Evolutionary conservation across 2,797 vertebrate species (phyloP), one percentile per base, ranked within the genome.

Genomic region (Poecilia wingei): DNA sequence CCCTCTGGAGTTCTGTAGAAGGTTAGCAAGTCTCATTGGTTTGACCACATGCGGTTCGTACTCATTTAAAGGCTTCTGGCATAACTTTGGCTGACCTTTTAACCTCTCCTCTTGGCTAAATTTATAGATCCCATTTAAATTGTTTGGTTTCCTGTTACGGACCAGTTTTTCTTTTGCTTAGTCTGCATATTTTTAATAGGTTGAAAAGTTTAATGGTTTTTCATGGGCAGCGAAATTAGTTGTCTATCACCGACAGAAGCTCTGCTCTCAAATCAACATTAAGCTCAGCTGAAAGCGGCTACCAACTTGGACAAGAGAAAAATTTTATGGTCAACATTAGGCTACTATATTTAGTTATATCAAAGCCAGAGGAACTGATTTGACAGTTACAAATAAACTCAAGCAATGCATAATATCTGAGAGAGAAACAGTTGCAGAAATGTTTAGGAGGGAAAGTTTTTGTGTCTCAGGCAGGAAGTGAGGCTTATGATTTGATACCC

Each of bases 391-490:
- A 45, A 76, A 72, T 47, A 51, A 72, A 81, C 8, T 39, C 6
- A 51, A 69, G 55, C 10, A 16, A 73, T 70, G 79, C 49, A 43
- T 36, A 69, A 28, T 43, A 28, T 61, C 71, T 41, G 78, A 84
- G 70, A 86, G 61, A 77, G 78, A 85, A 47, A 76, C 9, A 46
- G 33, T 49, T 68, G 59, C 53, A 46, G 76, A 83, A 83, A 85
- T 71, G 16, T 43, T 77, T 82, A 55, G 8, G 2, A 78, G 86
- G 79, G 84, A 89, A 91, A 82, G 78, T 86, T 85, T 83, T 18
- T 51, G 71, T 36, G 74, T 79, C 36, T 86, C 79, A 81, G 46
- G 79, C 78, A 90, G 92, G 90, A 92, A 90, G 84, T 83, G 20
- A 85, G 57, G 73, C 80, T 82, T 69, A 69, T 77, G 74, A 68